Evolutionary conservation across 1,140 invertebrate species (phyloP), one percentile per base, ranked within the genome.

Genomic region (Theocolax elegans): DNA sequence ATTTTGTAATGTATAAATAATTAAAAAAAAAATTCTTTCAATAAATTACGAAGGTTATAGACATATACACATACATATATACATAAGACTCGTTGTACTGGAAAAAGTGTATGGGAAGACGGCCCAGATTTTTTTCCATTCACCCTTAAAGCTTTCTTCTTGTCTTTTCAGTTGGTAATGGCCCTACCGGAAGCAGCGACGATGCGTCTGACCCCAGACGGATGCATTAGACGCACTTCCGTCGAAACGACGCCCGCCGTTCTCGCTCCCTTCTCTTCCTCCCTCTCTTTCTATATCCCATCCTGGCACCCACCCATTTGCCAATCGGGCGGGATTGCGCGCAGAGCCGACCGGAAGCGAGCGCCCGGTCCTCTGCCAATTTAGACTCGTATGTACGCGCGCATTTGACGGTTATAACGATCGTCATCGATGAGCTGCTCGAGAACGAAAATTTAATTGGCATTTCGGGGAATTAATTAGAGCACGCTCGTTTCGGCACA

Each of bases 201-300:
- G 82, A 81, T 83, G 83, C 82, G 82, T 84, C 81, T 83, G 82
- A 84, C 83, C 83, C 84, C 79, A 85, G 83, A 85, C 85, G 84
- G 83, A 86, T 85, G 84, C 85, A 85, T 85, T 86, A 85, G 85
- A 85, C 83, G 83, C 82, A 85, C 84, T 85, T 85, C 85, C 84
- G 83, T 82, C 72, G 71, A 82, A 78, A 68, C 80, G 81, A 85
- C 83, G 82, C 77, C 81, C 81, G 77, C 40, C n/a, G 19, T 1
- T 6, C 21, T 8, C 13, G 0, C 10, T 4, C 29, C 12, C 51
- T n/a, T 9, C 51, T 15, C 7, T 9, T 21, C 10, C 3, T 9
- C 10, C 48, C 23, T 4, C 23, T 9, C 27, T 12, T 7, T 17
- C 2, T 27, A 8, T 10, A 3, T 7, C 19, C 13, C 31, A 0